These are phyloP conservation scores for Rhagonycha fulva DNA, from an alignment of 2,888 invertebrate species.

Conservation along the genomic window DNA sequence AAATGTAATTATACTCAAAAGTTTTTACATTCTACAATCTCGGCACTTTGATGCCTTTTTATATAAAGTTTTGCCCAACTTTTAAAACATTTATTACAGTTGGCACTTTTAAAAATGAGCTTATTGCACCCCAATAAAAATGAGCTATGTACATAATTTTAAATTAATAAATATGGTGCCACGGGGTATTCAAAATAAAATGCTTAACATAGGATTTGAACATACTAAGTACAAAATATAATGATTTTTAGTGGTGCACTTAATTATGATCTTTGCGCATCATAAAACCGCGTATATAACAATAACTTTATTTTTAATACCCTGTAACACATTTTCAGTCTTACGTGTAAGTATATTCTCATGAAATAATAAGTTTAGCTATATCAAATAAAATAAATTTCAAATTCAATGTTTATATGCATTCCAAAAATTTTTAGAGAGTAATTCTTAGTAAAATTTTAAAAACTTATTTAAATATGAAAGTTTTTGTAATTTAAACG, in stretches of 20 bases:
- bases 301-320: neutral
- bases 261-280: too few species aligned
- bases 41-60: neutral
- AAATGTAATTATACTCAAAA: slow-evolving; percentile 6
- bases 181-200: neutral
- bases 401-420: neutral
- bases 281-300: neutral
- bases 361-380: neutral
- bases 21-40: neutral
- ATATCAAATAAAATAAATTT: neutral
- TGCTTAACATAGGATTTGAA: neutral
- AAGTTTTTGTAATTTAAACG: too few species aligned
- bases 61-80: neutral
- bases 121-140: slow-evolving; percentile 50
- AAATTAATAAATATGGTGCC: neutral
- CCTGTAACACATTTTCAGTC: neutral
- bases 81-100: slow-evolving; percentile 11
- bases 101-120: slow-evolving; percentile 47
- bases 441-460: neutral
- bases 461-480: neutral
- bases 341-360: neutral
- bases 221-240: neutral
- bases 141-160: neutral
- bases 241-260: neutral
- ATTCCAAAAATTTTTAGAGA: neutral